Conservation (phyloP, 1,140 invertebrate species). For the Cotesia typhae region DNA sequence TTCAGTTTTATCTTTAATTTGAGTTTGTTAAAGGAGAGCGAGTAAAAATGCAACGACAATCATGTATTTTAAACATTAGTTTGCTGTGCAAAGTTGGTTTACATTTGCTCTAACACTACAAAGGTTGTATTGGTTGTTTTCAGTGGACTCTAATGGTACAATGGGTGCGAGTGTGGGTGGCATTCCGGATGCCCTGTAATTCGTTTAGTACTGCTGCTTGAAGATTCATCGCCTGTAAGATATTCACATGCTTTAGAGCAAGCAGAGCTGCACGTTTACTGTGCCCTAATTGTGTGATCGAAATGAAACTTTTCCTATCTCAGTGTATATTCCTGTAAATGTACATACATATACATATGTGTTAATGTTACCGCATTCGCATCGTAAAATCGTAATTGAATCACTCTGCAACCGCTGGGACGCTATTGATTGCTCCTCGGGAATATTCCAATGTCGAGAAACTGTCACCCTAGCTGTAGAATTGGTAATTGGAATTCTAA, state of each 20-base stretch:
- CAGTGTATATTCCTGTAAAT: background rate
- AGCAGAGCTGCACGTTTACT: conserved; percentile 25
- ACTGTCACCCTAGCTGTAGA: background rate
- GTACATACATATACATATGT: conserved; percentile 4
- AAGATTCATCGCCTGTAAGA: conserved; percentile 37
- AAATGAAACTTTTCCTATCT: conserved; percentile 17
- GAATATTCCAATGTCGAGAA: conserved; percentile 15
- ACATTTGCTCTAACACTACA: conserved; percentile 5
- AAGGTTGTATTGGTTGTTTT: background rate
- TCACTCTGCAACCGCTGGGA: conserved; percentile 28
- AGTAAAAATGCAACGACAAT: no score
- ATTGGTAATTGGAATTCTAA: conserved; percentile 1
- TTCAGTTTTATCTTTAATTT: no score
- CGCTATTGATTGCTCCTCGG: conserved; percentile 27
- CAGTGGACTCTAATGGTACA: conserved; percentile 10
- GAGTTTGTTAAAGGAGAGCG: no score
- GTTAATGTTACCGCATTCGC: conserved; percentile 23
- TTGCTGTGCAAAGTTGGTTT: background rate
- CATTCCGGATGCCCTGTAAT: conserved; percentile 27
- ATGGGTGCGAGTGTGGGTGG: background rate
- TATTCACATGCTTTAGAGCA: conserved; percentile 13
- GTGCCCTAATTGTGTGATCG: conserved; percentile 25
- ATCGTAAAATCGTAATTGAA: conserved; percentile 32
- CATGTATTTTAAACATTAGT: no score
- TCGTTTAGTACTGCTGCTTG: conserved; percentile 34